A percentile compares a stretch with the other conserved stretches of the same genome.
phyloP scores from a whole-genome alignment of 1,140 invertebrate genomes.

The Papilio polyxenes region DNA sequence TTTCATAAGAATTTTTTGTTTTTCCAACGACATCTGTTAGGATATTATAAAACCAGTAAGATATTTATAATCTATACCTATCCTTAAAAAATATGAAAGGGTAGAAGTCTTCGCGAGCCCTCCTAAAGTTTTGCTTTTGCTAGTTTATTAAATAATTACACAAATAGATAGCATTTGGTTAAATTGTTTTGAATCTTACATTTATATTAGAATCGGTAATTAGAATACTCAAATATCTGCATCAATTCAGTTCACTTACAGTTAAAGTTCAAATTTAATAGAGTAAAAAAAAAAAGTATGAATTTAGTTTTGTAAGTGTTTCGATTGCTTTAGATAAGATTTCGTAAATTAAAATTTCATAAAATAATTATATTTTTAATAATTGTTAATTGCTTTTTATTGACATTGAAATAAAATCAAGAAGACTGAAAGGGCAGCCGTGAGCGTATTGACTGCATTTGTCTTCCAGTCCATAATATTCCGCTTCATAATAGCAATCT shows the following conservation, averaged over 20 bases:
- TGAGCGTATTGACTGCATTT: slow-evolving; percentile 53
- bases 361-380: not conserved
- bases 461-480: slow-evolving; percentile 61
- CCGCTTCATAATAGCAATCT: slow-evolving; percentile 70
- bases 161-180: not conserved
- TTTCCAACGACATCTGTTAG: too few relatives aligned
- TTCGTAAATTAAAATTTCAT: not conserved
- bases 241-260: not conserved
- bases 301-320: not conserved
- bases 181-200: too few relatives aligned
- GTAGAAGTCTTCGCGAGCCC: too few relatives aligned
- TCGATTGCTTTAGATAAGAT: not conserved
- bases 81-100: too few relatives aligned
- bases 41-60: too few relatives aligned
- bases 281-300: too few relatives aligned
- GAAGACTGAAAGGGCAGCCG: slow-evolving; percentile 54
- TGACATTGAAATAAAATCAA: slow-evolving; percentile 51
- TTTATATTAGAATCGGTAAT: too few relatives aligned
- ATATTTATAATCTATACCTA: too few relatives aligned
- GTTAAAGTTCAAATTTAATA: not conserved
- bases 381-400: slow-evolving; percentile 37
- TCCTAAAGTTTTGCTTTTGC: too few relatives aligned
- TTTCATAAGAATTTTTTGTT: too few relatives aligned
- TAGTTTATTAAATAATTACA: not conserved
- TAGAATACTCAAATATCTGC: not conserved